Percentiles rank a stretch among this genome's conserved stretches.
These are phyloP conservation scores for Pseudomugil tenellus DNA, from an alignment of 2,797 vertebrate species.

Conservation along the genomic window DNA sequence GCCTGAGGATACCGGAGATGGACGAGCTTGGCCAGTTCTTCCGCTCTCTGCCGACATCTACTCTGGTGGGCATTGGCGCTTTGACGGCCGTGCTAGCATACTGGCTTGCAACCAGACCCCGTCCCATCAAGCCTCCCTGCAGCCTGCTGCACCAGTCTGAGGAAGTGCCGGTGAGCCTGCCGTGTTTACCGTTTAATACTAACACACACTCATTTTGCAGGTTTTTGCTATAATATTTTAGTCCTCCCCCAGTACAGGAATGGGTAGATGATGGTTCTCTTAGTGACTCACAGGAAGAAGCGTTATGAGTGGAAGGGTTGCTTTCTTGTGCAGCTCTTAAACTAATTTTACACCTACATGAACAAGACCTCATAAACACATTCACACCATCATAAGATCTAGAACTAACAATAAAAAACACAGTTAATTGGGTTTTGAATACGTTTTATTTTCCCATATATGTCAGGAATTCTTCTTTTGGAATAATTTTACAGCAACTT, in stretches of 20 bases:
- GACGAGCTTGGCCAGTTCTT: conserved; percentile 91
- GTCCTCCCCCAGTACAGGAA: not conserved
- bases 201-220: not conserved
- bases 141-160: conserved; percentile 91
- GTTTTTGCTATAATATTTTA: not conserved
- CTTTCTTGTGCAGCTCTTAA: too few species aligned
- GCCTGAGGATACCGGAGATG: conserved; percentile 89
- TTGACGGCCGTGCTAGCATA: conserved; percentile 90
- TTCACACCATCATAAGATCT: not conserved
- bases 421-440: too few species aligned
- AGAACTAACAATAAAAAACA: not conserved
- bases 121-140: conserved; percentile 90
- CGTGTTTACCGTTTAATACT: not conserved
- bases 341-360: not conserved
- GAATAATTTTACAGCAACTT: too few species aligned
- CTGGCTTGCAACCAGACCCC: conserved; percentile 92
- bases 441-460: too few species aligned
- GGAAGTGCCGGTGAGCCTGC: conserved; percentile 81
- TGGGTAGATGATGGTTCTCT: too few species aligned
- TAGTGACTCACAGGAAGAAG: too few species aligned
- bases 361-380: not conserved
- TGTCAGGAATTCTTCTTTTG: too few species aligned
- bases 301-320: too few species aligned
- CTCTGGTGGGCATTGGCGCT: conserved; percentile 91
- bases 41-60: conserved; percentile 88